These are phyloP conservation scores for Melipona bicolor DNA, from an alignment of 2,888 invertebrate genomes.

Conservation along the genomic window DNA sequence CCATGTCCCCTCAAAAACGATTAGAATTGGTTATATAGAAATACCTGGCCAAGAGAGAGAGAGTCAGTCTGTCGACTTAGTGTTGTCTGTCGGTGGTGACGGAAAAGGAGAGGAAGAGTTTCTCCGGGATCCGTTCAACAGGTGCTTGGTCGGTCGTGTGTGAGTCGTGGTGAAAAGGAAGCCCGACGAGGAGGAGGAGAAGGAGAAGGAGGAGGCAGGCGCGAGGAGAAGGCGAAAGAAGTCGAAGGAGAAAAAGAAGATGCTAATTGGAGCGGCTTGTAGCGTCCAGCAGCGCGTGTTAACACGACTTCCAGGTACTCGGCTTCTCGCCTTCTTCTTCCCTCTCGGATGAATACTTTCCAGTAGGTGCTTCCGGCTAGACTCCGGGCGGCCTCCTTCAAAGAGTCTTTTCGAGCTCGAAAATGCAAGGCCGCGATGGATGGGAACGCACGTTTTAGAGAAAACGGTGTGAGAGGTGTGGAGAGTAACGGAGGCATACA, in stretches of 20 bases:
- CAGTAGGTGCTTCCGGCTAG: constrained; percentile 71
- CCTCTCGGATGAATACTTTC: constrained; percentile 61
- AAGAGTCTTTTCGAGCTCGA: constrained; percentile 57
- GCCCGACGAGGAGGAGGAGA: constrained; percentile 58
- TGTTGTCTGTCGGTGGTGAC: constrained; percentile 27
- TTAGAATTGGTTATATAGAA: constrained; percentile 52
- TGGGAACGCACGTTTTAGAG: constrained; percentile 12
- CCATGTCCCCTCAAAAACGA: constrained; percentile 8
- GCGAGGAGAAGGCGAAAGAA: constrained; percentile 61
- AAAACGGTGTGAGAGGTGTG: neutral
- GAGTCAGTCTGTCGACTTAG: constrained; percentile 1
- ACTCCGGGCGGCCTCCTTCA: constrained; percentile 62
- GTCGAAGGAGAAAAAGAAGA: constrained; percentile 72
- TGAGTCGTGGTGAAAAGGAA: constrained; percentile 64
- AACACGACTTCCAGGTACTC: constrained; percentile 76
- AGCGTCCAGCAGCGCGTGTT: constrained; percentile 74
- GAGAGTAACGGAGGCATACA: neutral
- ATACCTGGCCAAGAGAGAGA: constrained; percentile 50
- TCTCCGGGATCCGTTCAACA: constrained; percentile 63
- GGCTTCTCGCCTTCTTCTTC: constrained; percentile 51
- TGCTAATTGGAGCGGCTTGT: constrained; percentile 80
- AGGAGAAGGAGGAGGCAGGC: constrained; percentile 57
- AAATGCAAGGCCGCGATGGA: constrained; percentile 33
- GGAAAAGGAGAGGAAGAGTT: constrained; percentile 1
- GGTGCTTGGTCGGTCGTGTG: constrained; percentile 60